Evolutionary conservation across 1,140 invertebrate genomes (phyloP), one percentile per base, ranked within the genome.

Genomic region (Coptotermes formosanus): DNA sequence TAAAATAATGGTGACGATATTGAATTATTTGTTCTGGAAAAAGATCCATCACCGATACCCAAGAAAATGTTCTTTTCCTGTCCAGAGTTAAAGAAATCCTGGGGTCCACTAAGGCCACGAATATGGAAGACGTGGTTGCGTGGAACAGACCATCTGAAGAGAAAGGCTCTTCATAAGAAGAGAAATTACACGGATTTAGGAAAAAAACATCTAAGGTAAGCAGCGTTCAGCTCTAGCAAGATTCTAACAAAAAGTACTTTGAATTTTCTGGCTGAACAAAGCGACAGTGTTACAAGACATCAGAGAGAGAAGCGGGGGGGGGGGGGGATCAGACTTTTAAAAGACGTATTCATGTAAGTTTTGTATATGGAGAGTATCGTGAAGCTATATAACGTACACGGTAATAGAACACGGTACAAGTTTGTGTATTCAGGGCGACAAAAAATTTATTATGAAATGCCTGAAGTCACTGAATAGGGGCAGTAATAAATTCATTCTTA

Each of bases 131-230:
- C n/a, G 25, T 7, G 9, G 64, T 30, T 30, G 64, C 64, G 64
- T 30, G 64, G n/a, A 75, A 30, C 6, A 30, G 64, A 25, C 6
- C 64, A 30, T 75, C 64, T 30, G 64, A 75, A 55, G 52, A 21
- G 19, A 55, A 21, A 21, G 52, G 19, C 19, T 21, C 1, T 55
- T 55, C 14, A 12, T 21, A 55, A 75, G 64, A 75, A 75, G 25
- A n/a, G 64, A 30, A 75, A 75, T 75, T 75, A 75, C 64, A 75
- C 64, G 64, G 64, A 75, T 75, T 75, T 75, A 75, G 3, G 52
- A 16, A 55, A 38, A n/a, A 55, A 55, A 55, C 19, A 11, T 30
- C n/a, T n/a, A 75, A n/a, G n/a, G n/a, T 30, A 30, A 25, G 7
- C 14, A 25, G 25, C 21, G 52, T 19, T 55, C 52, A 16, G 11